Base-by-base conservation (phyloP, 2,113 vertebrate genomes). In the Mastomys coucha region DNA sequence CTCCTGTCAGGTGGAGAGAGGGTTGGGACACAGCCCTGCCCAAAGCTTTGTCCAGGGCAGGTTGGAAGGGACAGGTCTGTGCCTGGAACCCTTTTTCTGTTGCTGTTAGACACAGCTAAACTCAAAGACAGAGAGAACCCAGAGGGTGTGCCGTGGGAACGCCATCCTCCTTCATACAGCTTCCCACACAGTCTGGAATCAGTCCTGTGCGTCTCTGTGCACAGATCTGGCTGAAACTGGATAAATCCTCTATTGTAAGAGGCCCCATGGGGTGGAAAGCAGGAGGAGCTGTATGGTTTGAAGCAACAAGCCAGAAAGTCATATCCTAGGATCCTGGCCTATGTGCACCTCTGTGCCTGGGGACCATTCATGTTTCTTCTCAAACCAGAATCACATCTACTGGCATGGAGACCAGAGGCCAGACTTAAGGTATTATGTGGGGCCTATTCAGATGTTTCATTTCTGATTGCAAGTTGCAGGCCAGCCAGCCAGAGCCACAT, bases 81-180 rank as follows among this genome's bases (percentile, higher is more conserved):
- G 78, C 95, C 17, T 39, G 82, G 89, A 63, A 58, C 86, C 85
- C 69, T 91, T 67, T 33, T 91, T 91, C 82, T 91, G 69, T 42
- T 89, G 24, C 87, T 96, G 7, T 63, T 70, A 86, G 82, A 70
- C 28, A n/a, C 5, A 24, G 67, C 72, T 65, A 49, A 89, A 56
- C 5, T 72, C 9, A 63, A 78, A 51, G 51, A 56, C 63, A 88
- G 36, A 49, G 89, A 91, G 78, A 67, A 73, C 19, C 19, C 42
- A n/a, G 69, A 91, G 63, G 94, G 95, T 2, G 51, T 91, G 56
- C 17, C 92, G 3, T 67, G 95, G 75, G 97, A 93, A 95, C 22
- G 4, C 45, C 1, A 0, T 49, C 60, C 58, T 96, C 39, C 65
- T 72, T 49, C 73, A 20, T 7, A 33, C 3, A 1, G n/a, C 60